phyloP scores from a whole-genome alignment of 2,888 invertebrate species.

The Oscheius sp. region DNA sequence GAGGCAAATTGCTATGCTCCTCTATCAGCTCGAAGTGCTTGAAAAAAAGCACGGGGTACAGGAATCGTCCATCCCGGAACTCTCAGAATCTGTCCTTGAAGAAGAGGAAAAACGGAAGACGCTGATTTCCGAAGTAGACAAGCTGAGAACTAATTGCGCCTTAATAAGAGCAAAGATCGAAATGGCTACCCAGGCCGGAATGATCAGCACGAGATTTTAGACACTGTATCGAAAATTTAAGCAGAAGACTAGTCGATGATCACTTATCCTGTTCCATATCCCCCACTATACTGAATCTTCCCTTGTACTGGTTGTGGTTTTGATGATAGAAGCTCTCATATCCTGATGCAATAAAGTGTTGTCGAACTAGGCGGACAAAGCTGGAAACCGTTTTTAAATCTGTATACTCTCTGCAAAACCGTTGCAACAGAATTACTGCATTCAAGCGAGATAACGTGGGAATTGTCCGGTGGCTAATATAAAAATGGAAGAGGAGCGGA shows the following conservation, averaged over 20 bases:
- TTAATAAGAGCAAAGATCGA: conserved; percentile 60
- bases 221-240: background rate
- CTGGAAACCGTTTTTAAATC: too few relatives aligned
- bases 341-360: background rate
- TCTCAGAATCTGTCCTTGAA: conserved; percentile 26
- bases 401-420: too few relatives aligned
- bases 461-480: too few relatives aligned
- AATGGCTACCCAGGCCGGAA: conserved; percentile 39
- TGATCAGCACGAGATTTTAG: conserved; percentile 33
- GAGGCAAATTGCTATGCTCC: conserved; percentile 39
- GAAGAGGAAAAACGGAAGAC: conserved; percentile 55
- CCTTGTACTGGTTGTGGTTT: conserved; percentile 26
- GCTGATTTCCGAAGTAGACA: conserved; percentile 56
- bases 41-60: conserved; percentile 24
- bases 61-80: conserved; percentile 14
- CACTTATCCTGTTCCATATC: conserved; percentile 13
- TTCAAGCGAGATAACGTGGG: too few relatives aligned
- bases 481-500: too few relatives aligned
- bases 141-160: conserved; percentile 59
- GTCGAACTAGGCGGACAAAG: background rate
- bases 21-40: conserved; percentile 37
- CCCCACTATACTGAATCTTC: conserved; percentile 2
- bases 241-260: conserved; percentile 8
- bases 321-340: background rate
- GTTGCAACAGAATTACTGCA: too few relatives aligned